These are phyloP conservation scores for Scaptomyza graminum DNA, from an alignment of 1,140 invertebrate genomes.

Conservation along the genomic window DNA sequence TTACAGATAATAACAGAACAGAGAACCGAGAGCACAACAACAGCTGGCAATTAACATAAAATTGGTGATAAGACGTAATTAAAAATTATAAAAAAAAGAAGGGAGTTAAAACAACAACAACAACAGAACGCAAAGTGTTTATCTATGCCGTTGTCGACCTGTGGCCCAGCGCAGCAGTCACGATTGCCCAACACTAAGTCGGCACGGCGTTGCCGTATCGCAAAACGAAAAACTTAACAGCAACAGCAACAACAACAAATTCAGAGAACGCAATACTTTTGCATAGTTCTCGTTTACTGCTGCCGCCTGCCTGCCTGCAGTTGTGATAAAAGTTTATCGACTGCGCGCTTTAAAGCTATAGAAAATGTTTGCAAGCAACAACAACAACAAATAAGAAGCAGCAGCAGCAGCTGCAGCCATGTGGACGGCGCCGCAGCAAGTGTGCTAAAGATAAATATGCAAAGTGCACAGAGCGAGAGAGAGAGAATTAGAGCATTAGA, in stretches of 20 bases:
- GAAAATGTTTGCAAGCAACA: slow-evolving; percentile 32
- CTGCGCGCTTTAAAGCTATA: slow-evolving; percentile 57
- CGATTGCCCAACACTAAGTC: slow-evolving; percentile 26
- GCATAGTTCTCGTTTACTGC: slow-evolving; percentile 55
- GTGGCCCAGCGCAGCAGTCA: slow-evolving; percentile 21
- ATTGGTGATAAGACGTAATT: slow-evolving; percentile 77
- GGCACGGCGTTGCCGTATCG: slow-evolving; percentile 32
- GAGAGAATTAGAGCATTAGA: too few species aligned
- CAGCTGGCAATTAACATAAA: slow-evolving; percentile 79
- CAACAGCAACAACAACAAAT: slow-evolving; percentile 35
- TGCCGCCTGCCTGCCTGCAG: slow-evolving; percentile 48
- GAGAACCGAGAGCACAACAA: slow-evolving; percentile 35
- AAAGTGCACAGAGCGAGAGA: slow-evolving; percentile 40
- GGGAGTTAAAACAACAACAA: slow-evolving; percentile 2
- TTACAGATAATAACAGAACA: slow-evolving; percentile 18
- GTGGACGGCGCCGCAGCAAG: slow-evolving; percentile 43
- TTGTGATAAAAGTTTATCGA: slow-evolving; percentile 80
- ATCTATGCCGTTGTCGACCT: slow-evolving; percentile 52
- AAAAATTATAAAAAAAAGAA: slow-evolving; percentile 66
- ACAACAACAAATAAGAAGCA: slow-evolving; percentile 37
- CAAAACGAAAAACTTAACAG: slow-evolving; percentile 23
- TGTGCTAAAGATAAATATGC: slow-evolving; percentile 77
- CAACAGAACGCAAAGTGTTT: slow-evolving; percentile 41
- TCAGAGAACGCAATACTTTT: slow-evolving; percentile 57
- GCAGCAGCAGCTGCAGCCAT: slow-evolving; percentile 40